Base-by-base conservation (phyloP, 1,140 invertebrate species). In the Brachionus sp. region DNA sequence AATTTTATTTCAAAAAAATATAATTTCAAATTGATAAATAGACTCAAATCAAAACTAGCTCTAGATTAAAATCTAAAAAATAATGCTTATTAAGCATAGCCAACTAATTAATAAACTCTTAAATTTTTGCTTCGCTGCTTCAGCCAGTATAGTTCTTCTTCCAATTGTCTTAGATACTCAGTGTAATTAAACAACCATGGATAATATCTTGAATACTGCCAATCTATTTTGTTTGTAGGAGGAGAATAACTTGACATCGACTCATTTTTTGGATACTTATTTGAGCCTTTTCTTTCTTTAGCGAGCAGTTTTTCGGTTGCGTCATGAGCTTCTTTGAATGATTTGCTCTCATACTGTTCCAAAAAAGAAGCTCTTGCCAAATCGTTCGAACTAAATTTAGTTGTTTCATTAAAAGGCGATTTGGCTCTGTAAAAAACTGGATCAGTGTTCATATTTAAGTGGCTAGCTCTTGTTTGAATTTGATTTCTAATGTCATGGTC, bases 181-280 rank as follows among this genome's bases (percentile, higher is more conserved):
- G 50, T 57, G 19, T 80, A 80, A 37, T 66, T 66, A 35, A 80
- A 80, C 16, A 80, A 66, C 77, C 77, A 80, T 44, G 77, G 77
- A 44, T 80, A 80, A 25, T 80, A 80, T 57, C 77, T 23, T 16
- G 77, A 37, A 66, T 80, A 80, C 37, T 66, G 46, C 77, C 77
- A 80, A 62, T 80, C 77, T 35, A 62, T 13, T 75, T n/a, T 75
- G 57, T 62, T 42, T 25, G 25, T 16, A 23, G 75, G 75, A 10
- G 77, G 77, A 3, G 77, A 23, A 66, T 80, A 80, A 7, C 42
- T 23, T 2, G 50, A 66, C 19, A 57, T 62, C 10, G 77, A 29
- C 23, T 62, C 39, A 35, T 42, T 80, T 62, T 29, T 57, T 12
- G 77, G 77, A 80, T 80, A 80, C 7, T 39, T 62, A 5, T 66